phyloP scores from a whole-genome alignment of 2,888 invertebrate species.

The Eledone cirrhosa region DNA sequence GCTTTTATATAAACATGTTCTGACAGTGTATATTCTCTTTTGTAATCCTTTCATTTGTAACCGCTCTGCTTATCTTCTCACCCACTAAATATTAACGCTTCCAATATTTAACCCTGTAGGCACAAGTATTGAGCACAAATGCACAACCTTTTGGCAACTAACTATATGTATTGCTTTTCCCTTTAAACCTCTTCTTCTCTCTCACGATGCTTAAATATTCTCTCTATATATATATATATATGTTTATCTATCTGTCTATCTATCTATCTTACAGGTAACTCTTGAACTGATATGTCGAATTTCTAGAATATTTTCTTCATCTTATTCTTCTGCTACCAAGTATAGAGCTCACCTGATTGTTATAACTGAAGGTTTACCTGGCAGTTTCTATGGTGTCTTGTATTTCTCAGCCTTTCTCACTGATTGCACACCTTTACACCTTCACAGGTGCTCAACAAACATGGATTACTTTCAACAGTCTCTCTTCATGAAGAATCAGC shows the following conservation, averaged over 20 bases:
- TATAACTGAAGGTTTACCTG: conserved; percentile 64
- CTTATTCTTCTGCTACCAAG: conserved; percentile 58
- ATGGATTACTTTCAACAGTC: conserved; percentile 48
- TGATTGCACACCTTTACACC: conserved; percentile 61
- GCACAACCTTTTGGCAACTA: too few relatives aligned
- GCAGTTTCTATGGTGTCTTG: conserved; percentile 55
- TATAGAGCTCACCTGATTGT: conserved; percentile 50
- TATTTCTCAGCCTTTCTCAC: conserved; percentile 62
- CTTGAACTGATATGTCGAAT: conserved; percentile 63
- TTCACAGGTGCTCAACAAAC: conserved; percentile 53
- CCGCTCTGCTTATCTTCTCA: too few relatives aligned
- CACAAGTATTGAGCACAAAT: too few relatives aligned
- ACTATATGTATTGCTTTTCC: too few relatives aligned
- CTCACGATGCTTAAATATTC: too few relatives aligned
- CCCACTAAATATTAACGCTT: too few relatives aligned
- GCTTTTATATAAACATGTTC: too few relatives aligned
- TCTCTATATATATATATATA: too few relatives aligned
- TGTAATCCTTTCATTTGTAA: too few relatives aligned
- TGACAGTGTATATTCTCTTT: too few relatives aligned
- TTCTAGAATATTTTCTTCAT: conserved; percentile 61
- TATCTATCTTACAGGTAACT: conserved; percentile 47
- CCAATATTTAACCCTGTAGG: too few relatives aligned
- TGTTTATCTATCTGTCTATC: not conserved
- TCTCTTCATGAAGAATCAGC: conserved; percentile 62
- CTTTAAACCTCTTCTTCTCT: too few relatives aligned